Evolutionary conservation across 37 sponge, comb jelly and placozoan genomes (phyloP), one percentile per base, ranked within the genome.

Genomic region (Spongia lamella): DNA sequence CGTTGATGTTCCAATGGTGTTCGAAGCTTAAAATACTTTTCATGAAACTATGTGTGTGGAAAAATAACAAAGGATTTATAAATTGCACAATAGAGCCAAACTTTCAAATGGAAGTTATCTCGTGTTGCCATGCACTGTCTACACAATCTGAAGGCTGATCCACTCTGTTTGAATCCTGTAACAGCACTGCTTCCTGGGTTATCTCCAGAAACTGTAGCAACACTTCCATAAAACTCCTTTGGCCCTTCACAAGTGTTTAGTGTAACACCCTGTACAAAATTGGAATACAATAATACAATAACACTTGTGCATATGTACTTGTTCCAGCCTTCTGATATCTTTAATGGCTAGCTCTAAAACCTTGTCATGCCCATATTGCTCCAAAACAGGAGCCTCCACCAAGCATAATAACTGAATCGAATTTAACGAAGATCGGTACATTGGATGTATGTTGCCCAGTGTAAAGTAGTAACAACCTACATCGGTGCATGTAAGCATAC

Each of bases 301-400:
- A 43, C 47, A 43, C 5, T 43, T 13, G 9, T 13, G 9, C 5
- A 43, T 5, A 43, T 5, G 5, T 43, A 38, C 39, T 13, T 43
- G 14, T 68, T 63, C 81, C n/a, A 80, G 81, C 65, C 71, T 47
- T 38, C 64, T 37, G 3, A 74, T 7, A 17, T 82, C 75, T 25
- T 82, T 32, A 15, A 82, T 53, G 29, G 62, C 35, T 38, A 75
- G 83, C 38, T 82, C 38, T 0, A 82, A 74, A 7, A 82, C 51
- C 2, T 17, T 2, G 56, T 82, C 58, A 17, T 64, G 36, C 25
- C 75, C 75, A 65, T 61, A 82, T 34, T 65, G 32, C n/a, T 3
- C 24, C 27, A 82, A 20, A 1, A 20, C 17, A 21, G 27, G 13
- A 13, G 38, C 25, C 32, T 59, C 56, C 1, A 49, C 67, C 24